Conservation (phyloP, 2,113 vertebrate species). For the Ariopsis seemanni region DNA sequence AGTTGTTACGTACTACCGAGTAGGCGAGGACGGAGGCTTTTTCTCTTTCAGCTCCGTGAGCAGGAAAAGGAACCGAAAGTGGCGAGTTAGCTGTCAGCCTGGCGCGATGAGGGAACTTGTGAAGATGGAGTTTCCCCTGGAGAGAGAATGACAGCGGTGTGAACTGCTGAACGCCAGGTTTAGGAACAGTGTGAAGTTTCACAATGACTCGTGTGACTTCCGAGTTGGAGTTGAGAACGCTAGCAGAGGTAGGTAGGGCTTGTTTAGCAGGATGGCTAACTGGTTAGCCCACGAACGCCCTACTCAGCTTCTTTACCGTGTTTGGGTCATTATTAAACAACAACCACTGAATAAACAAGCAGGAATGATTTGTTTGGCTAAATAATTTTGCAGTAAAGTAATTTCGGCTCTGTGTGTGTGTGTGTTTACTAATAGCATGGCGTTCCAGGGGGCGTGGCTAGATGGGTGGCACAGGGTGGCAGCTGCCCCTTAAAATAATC, state of each 20-base stretch:
- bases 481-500: neutral
- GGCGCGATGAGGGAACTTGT: conserved; percentile 25
- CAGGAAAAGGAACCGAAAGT: conserved; percentile 29
- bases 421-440: neutral
- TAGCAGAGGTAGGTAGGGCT: conserved; percentile 49
- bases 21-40: neutral
- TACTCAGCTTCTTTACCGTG: neutral
- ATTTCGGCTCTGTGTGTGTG: neutral
- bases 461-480: neutral
- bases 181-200: neutral
- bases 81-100: conserved; percentile 33
- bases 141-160: neutral
- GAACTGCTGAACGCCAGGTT: neutral
- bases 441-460: neutral
- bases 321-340: too few species aligned
- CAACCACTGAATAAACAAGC: neutral
- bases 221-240: conserved; percentile 47
- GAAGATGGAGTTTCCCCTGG: neutral
- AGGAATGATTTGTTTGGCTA: too few species aligned
- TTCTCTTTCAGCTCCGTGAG: neutral
- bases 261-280: neutral
- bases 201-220: conserved; percentile 43
- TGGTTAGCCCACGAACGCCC: neutral
- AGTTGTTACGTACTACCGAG: neutral
- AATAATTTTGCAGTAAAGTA: neutral